Percentiles rank a stretch among this genome's conserved stretches.
Conservation (phyloP, 1,140 invertebrate species). For the Akabosia matsudoensis region DNA sequence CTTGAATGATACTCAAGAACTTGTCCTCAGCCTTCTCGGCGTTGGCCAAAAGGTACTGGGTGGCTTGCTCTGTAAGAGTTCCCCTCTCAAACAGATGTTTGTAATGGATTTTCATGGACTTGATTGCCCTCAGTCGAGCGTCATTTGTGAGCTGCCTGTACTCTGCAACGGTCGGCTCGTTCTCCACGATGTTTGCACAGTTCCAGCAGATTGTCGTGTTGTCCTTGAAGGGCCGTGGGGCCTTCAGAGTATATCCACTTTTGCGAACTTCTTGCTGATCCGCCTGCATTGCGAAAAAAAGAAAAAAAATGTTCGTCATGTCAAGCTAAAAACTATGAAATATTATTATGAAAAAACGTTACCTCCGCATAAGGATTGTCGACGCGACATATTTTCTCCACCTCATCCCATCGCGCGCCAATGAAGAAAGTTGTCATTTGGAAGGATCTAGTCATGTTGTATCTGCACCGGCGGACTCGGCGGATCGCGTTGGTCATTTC, state of each 20-base stretch:
- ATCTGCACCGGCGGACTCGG: slow-evolving; percentile 47
- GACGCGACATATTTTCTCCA: slow-evolving; percentile 46
- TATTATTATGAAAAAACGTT: no score
- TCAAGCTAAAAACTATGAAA: no score
- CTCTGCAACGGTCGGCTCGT: slow-evolving; percentile 35
- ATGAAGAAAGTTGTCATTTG: slow-evolving; percentile 54
- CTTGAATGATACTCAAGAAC: neutral
- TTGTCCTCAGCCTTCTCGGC: slow-evolving; percentile 15
- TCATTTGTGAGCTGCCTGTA: slow-evolving; percentile 43
- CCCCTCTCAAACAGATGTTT: slow-evolving; percentile 33
- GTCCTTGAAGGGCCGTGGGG: slow-evolving; percentile 33
- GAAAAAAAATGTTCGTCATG: neutral
- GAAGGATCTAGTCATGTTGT: slow-evolving; percentile 50
- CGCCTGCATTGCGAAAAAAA: neutral
- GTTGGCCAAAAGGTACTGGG: neutral
- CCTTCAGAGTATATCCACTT: neutral
- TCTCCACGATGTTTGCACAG: neutral
- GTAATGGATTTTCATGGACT: slow-evolving; percentile 27
- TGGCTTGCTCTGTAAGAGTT: slow-evolving; percentile 24
- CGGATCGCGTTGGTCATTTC: slow-evolving; percentile 52
- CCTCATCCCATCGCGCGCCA: slow-evolving; percentile 54
- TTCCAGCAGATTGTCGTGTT: slow-evolving; percentile 18
- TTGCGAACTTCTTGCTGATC: neutral
- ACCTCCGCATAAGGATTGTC: slow-evolving; percentile 48
- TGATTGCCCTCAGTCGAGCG: neutral